Conservation (phyloP, 1,140 invertebrate species). For the Eueides isabella region DNA sequence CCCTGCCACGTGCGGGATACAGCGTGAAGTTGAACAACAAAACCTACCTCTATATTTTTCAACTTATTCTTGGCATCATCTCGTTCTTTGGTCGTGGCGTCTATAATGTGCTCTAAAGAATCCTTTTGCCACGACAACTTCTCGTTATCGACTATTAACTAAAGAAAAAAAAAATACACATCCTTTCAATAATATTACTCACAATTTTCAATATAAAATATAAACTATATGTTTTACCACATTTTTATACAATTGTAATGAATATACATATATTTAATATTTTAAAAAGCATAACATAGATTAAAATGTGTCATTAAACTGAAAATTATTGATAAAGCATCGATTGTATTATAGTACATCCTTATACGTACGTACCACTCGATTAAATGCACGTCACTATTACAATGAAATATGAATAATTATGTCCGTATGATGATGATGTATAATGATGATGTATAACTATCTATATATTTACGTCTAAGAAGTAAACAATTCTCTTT, state of each 20-base stretch:
- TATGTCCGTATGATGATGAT: too few relatives aligned
- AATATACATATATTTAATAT: too few relatives aligned
- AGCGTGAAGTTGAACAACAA: slow-evolving; percentile 2
- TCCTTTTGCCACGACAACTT: slow-evolving; percentile 75
- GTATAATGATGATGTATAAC: too few relatives aligned
- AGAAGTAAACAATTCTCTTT: too few relatives aligned
- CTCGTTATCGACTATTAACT: slow-evolving; percentile 75
- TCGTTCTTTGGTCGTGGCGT: slow-evolving; percentile 63
- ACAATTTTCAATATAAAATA: too few relatives aligned
- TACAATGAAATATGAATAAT: not conserved
- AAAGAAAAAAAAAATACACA: slow-evolving; percentile 27
- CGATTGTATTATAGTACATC: not conserved
- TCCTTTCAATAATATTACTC: too few relatives aligned
- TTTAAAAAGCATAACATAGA: too few relatives aligned
- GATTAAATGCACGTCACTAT: not conserved
- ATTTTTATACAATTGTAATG: too few relatives aligned
- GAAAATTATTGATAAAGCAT: not conserved
- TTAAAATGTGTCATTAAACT: not conserved
- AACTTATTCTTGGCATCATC: slow-evolving; percentile 68
- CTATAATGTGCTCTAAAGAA: slow-evolving; percentile 68
- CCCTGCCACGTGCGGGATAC: too few relatives aligned
- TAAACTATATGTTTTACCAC: too few relatives aligned
- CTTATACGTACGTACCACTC: not conserved
- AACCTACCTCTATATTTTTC: slow-evolving; percentile 54
- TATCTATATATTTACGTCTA: too few relatives aligned